These are phyloP conservation scores for Charadrius vociferus DNA, from an alignment of 2,113 vertebrate species.

Conservation along the genomic window DNA sequence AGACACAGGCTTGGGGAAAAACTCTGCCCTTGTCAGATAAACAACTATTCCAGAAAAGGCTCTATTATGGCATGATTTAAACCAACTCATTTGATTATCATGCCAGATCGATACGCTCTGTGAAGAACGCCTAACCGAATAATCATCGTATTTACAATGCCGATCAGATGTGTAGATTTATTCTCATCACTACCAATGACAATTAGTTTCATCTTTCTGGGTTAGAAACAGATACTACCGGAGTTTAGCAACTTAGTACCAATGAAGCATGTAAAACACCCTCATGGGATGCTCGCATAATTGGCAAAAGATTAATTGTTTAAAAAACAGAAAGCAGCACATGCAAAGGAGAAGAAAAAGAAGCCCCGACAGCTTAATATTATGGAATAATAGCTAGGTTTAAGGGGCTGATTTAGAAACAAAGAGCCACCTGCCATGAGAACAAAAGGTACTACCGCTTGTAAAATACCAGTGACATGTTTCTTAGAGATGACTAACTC, in stretches of 20 bases:
- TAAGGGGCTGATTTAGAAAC: background rate
- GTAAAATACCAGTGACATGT: background rate
- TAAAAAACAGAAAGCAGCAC: conserved; percentile 29
- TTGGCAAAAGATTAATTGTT: conserved; percentile 63
- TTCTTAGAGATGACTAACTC: background rate
- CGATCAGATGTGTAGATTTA: background rate
- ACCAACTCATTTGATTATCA: background rate
- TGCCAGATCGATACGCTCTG: background rate
- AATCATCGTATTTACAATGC: background rate
- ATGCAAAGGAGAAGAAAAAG: background rate
- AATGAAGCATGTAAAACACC: conserved; percentile 44
- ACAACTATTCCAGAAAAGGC: background rate
- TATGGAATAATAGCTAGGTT: background rate
- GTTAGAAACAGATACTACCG: conserved; percentile 1
- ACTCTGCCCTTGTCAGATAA: background rate
- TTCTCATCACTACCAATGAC: conserved; percentile 7
- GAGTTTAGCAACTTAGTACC: conserved; percentile 29
- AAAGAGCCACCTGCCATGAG: background rate
- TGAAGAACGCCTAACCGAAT: background rate
- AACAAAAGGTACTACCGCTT: conserved; percentile 8
- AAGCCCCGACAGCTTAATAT: background rate
- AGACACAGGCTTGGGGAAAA: background rate
- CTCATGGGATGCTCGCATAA: conserved; percentile 29
- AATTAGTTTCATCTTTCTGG: conserved; percentile 16
- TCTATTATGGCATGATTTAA: background rate